These are phyloP conservation scores for Xiphophorus hellerii DNA, from an alignment of 2,113 vertebrate species.

Conservation along the genomic window DNA sequence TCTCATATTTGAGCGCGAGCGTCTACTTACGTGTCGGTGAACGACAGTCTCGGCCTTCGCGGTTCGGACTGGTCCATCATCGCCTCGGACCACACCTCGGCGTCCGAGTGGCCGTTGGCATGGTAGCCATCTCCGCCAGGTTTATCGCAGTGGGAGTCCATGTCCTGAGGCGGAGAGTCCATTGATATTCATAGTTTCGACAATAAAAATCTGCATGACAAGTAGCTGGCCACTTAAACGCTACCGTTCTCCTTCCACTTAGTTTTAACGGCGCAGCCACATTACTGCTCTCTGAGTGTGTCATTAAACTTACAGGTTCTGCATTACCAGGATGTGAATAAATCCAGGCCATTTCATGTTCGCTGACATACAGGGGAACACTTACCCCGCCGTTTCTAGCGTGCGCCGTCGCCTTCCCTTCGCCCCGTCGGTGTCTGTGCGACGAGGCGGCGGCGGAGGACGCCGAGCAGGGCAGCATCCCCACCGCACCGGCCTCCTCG, in stretches of 20 bases:
- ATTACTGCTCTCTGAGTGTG: neutral
- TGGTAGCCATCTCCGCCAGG: slow-evolving; percentile 80
- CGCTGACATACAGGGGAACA: slow-evolving; percentile 12
- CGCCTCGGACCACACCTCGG: slow-evolving; percentile 86
- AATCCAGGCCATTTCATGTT: neutral
- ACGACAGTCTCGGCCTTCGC: slow-evolving; percentile 89
- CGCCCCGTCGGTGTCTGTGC: slow-evolving; percentile 88
- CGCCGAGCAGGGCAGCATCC: slow-evolving; percentile 43
- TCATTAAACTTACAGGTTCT: neutral
- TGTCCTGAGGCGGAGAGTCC: slow-evolving; percentile 75
- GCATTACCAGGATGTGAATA: neutral
- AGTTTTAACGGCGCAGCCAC: neutral
- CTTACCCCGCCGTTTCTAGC: slow-evolving; percentile 86
- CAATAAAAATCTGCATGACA: neutral
- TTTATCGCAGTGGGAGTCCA: slow-evolving; percentile 81
- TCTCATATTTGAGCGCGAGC: neutral
- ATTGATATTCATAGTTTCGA: neutral
- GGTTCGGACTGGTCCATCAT: slow-evolving; percentile 84
- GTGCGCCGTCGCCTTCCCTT: slow-evolving; percentile 84
- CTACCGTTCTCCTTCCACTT: neutral
- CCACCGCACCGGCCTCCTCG: slow-evolving; percentile 78
- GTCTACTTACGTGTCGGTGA: slow-evolving; percentile 91
- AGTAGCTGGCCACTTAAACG: neutral
- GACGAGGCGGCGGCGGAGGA: slow-evolving; percentile 71
- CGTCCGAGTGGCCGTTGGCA: slow-evolving; percentile 87